Percentiles rank a stretch among this genome's conserved stretches.
Conservation (phyloP, 2,113 vertebrate genomes). For the Podarcis raffonei region DNA sequence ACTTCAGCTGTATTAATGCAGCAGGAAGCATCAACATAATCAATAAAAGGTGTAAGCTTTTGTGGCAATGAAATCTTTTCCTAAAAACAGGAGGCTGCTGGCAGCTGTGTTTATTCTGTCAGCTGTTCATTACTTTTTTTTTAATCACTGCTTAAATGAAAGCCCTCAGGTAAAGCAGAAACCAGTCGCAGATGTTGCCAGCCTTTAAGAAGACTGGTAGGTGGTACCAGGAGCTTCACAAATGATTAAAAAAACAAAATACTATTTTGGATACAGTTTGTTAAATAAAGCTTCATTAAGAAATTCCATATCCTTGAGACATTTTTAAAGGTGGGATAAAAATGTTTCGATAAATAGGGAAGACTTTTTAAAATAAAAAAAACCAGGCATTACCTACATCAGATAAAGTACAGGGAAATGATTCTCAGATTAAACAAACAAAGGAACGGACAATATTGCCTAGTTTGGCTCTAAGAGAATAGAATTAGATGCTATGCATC, state of each 20-base stretch:
- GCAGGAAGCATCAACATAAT: slow-evolving; percentile 18
- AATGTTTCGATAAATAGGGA: neutral
- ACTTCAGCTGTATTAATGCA: neutral
- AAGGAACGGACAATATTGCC: neutral
- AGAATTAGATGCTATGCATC: no score
- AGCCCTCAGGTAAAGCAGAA: neutral
- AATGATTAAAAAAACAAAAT: neutral
- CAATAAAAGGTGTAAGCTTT: neutral
- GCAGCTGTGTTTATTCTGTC: neutral
- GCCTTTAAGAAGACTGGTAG: slow-evolving; percentile 28
- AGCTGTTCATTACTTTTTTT: slow-evolving; percentile 11
- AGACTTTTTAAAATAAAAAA: neutral
- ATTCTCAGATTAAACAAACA: neutral
- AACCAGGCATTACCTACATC: neutral
- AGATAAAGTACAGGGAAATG: neutral
- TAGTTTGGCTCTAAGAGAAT: neutral
- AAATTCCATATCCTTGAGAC: neutral
- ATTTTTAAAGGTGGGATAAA: neutral
- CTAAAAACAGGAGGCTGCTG: neutral
- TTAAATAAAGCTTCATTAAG: slow-evolving; percentile 26
- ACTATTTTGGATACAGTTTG: slow-evolving; percentile 5
- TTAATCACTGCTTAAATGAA: slow-evolving; percentile 33
- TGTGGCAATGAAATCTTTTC: neutral
- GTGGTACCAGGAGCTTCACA: slow-evolving; percentile 27
- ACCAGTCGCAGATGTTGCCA: slow-evolving; percentile 16